These are phyloP conservation scores for Tillus elongatus DNA, from an alignment of 2,888 invertebrate species.

Conservation along the genomic window DNA sequence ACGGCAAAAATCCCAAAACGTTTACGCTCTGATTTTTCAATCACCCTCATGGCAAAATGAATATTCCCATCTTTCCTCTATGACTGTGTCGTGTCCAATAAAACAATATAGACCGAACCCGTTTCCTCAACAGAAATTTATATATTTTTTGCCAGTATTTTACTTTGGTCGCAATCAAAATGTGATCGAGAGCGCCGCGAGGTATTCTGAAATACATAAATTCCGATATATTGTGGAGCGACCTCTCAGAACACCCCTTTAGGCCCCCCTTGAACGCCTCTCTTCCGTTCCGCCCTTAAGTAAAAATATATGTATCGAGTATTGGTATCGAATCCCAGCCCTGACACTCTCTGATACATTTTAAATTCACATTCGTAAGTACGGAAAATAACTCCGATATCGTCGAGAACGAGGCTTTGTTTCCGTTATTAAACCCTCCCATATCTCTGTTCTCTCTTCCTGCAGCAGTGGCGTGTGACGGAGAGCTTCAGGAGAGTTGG, in stretches of 20 bases:
- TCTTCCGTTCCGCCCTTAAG: conserved; percentile 39
- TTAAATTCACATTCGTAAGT: conserved; percentile 42
- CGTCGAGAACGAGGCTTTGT: conserved; percentile 24
- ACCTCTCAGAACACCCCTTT: too few relatives aligned
- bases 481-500: too few relatives aligned
- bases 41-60: too few relatives aligned
- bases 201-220: conserved; percentile 42
- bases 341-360: conserved; percentile 39
- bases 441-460: conserved; percentile 21
- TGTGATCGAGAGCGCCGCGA: conserved; percentile 39
- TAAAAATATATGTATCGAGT: conserved; percentile 44
- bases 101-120: conserved; percentile 2
- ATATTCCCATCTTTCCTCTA: too few relatives aligned
- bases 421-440: conserved; percentile 27
- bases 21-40: too few relatives aligned
- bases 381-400: conserved; percentile 32
- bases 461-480: background rate
- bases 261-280: too few relatives aligned
- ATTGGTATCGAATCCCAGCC: conserved; percentile 40
- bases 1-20: too few relatives aligned
- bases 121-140: background rate
- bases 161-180: conserved; percentile 34
- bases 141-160: conserved; percentile 1
- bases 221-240: conserved; percentile 40
- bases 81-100: conserved; percentile 1